Percentiles rank a stretch among this genome's conserved stretches.
These are phyloP conservation scores for Phoebastria nigripes DNA, from an alignment of 2,797 vertebrate genomes.

Conservation along the genomic window DNA sequence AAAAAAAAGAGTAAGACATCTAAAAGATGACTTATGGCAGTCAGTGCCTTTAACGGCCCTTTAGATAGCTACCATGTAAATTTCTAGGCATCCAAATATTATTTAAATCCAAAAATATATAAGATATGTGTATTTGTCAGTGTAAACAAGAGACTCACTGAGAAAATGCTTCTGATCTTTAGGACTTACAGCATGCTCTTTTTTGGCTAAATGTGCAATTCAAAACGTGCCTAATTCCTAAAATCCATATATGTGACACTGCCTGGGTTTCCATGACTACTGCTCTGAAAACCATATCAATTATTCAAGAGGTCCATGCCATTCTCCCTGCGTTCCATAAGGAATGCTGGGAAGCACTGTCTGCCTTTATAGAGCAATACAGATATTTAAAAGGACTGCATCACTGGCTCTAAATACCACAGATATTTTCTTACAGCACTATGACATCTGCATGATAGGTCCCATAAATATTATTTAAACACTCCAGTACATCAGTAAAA, in stretches of 20 bases:
- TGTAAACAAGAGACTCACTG: constrained; percentile 36
- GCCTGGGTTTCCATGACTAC: constrained; percentile 80
- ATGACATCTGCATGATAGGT: constrained; percentile 24
- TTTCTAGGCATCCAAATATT: background rate
- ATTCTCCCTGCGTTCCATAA: constrained; percentile 72
- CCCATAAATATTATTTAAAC: constrained; percentile 64
- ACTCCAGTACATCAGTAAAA: background rate
- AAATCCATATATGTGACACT: constrained; percentile 75
- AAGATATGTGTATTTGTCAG: background rate
- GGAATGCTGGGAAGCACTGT: constrained; percentile 71
- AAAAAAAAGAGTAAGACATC: background rate
- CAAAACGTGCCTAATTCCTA: constrained; percentile 76
- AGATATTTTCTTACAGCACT: constrained; percentile 55
- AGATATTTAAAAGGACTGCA: constrained; percentile 71
- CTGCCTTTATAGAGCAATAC: constrained; percentile 61
- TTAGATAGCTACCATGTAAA: background rate
- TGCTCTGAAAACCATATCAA: constrained; percentile 80
- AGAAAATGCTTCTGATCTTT: constrained; percentile 58
- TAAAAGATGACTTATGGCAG: constrained; percentile 13
- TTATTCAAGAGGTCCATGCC: constrained; percentile 79
- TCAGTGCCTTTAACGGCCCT: background rate
- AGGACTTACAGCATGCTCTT: constrained; percentile 37
- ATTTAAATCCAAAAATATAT: background rate
- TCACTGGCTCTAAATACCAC: constrained; percentile 52
- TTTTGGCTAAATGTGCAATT: constrained; percentile 72